Evolutionary conservation across 1,140 invertebrate genomes (phyloP), one percentile per base, ranked within the genome.

Genomic region (Adelges cooleyi): DNA sequence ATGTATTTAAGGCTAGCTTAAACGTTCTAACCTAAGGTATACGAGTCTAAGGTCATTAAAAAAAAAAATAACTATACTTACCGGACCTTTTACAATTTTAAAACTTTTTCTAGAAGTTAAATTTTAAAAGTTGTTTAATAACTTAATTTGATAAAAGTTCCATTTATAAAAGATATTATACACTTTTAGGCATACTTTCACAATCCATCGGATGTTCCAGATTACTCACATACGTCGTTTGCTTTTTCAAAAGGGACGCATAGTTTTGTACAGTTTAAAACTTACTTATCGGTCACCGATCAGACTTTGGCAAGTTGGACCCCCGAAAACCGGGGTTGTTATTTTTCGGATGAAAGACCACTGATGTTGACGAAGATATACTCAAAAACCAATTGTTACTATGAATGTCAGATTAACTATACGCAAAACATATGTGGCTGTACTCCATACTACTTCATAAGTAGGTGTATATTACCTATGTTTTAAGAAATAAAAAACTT

Each of bases 141-240:
- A n/a, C n/a, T n/a, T n/a, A n/a, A n/a, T n/a, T n/a, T n/a, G n/a
- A n/a, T n/a, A n/a, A n/a, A n/a, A n/a, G n/a, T n/a, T n/a, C n/a
- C n/a, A n/a, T n/a, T n/a, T n/a, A n/a, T n/a, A n/a, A n/a, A n/a
- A n/a, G n/a, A n/a, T n/a, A n/a, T n/a, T n/a, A n/a, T n/a, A n/a
- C n/a, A n/a, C n/a, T 44, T 59, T 44, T 2, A 59, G 53, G 23
- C 44, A 13, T 59, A 59, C 44, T 59, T 59, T 27, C 53, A 59
- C n/a, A 59, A 17, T 25, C 38, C 53, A 13, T 44, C 38, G 10
- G 53, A 59, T 11, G 53, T 59, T 2, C 53, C 53, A 0, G 53
- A 59, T 8, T 59, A 59, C n/a, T 59, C 53, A 18, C 53, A 59
- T 27, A 25, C 53, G 2, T 44, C 53, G 2, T 18, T 59, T 42